Conservation (phyloP, 2,797 vertebrate species). For the Microctenopoma lineatum region DNA sequence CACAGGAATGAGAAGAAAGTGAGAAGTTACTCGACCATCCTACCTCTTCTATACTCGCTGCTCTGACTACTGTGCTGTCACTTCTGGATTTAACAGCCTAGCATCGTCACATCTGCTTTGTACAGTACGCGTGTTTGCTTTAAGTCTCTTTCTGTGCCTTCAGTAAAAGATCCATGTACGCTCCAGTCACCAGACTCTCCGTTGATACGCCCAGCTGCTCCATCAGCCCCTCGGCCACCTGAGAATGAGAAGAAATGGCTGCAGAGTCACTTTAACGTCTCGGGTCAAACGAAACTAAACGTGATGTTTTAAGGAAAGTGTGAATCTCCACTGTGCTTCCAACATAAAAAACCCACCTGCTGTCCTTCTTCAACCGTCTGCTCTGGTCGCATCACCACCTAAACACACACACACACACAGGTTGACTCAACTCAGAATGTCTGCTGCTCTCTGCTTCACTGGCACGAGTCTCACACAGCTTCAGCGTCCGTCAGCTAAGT, state of each 20-base stretch:
- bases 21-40: not conserved
- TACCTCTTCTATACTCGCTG: not conserved
- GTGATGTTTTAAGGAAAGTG: no score
- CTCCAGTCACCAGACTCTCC: slow-evolving; percentile 83
- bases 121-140: slow-evolving; percentile 19
- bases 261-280: no score
- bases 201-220: slow-evolving; percentile 76
- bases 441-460: not conserved
- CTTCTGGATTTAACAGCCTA: no score
- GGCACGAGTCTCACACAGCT: not conserved
- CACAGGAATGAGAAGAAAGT: no score
- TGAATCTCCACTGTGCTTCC: no score
- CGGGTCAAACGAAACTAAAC: no score
- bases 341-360: slow-evolving; percentile 47
- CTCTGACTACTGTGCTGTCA: not conserved
- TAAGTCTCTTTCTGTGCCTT: slow-evolving; percentile 41
- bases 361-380: slow-evolving; percentile 84
- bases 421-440: not conserved
- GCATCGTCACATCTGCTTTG: not conserved
- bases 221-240: slow-evolving; percentile 83
- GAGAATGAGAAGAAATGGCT: not conserved
- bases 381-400: slow-evolving; percentile 86
- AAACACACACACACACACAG: slow-evolving; percentile 22
- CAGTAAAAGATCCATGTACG: slow-evolving; percentile 88
- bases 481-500: not conserved